A percentile compares a stretch with the other conserved stretches of the same genome.
These are phyloP conservation scores for Otolemur crassicaudatus DNA, from an alignment of 2,797 vertebrate genomes.

Conservation along the genomic window DNA sequence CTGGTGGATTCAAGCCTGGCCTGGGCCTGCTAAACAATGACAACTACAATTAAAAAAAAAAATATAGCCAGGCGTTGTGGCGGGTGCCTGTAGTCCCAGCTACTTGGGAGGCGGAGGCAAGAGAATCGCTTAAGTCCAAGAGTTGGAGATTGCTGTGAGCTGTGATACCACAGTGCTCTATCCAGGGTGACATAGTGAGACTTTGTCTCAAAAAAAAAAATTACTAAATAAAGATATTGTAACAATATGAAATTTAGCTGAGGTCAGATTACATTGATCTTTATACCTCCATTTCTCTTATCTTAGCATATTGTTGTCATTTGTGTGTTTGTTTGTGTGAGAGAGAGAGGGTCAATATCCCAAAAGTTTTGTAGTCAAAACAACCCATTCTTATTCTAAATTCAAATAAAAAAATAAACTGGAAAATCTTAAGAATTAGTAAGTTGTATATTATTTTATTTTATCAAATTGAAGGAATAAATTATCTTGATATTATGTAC, in stretches of 20 bases:
- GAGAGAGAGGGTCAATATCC: not conserved
- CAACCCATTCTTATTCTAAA: not conserved
- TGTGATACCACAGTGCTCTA: no score
- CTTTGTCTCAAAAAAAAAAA: no score
- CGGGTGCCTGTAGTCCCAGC: no score
- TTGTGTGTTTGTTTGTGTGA: not conserved
- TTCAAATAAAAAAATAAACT: not conserved
- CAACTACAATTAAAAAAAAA: no score
- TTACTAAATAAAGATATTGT: not conserved
- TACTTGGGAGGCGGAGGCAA: no score
- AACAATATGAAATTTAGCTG: not conserved
- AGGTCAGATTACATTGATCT: not conserved
- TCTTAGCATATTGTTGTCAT: not conserved
- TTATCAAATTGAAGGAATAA: not conserved
- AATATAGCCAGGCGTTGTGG: no score
- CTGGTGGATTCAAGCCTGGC: no score
- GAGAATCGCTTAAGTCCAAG: no score
- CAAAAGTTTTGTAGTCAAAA: not conserved
- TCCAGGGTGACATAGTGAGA: no score
- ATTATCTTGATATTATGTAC: not conserved
- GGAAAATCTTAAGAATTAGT: not conserved
- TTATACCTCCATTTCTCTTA: not conserved
- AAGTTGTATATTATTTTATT: not conserved
- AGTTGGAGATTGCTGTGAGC: no score
- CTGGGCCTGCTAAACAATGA: no score